Conservation (phyloP, 2,113 vertebrate species). For the Tonatia bakeri region DNA sequence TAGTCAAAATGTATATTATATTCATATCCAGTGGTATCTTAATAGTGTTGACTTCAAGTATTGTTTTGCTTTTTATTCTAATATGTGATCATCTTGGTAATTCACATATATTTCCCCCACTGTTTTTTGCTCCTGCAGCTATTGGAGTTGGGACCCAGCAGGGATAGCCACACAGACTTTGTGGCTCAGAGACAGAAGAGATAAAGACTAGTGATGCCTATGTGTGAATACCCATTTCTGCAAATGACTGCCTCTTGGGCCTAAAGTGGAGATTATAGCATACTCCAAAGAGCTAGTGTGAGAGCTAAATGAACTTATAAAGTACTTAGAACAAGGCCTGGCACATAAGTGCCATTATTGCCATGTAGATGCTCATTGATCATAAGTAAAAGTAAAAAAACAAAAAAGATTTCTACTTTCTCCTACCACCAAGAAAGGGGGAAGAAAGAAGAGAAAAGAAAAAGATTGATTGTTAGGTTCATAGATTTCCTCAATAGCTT, state of each 20-base stretch:
- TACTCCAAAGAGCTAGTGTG: not conserved
- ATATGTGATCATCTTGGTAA: too few relatives aligned
- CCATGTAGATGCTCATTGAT: not conserved
- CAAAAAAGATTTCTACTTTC: not conserved
- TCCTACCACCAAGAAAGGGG: not conserved
- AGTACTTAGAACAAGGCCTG: not conserved
- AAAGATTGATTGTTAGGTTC: not conserved
- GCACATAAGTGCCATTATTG: not conserved
- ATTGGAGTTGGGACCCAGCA: rapidly evolving
- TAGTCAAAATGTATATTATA: not conserved
- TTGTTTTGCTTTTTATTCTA: not conserved
- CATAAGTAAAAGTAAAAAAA: not conserved
- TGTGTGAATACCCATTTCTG: too few relatives aligned
- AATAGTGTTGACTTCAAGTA: not conserved
- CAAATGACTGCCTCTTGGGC: not conserved
- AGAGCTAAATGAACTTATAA: not conserved
- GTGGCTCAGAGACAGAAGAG: not conserved
- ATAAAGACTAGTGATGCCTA: rapidly evolving
- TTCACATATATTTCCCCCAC: not conserved
- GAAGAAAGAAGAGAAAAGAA: not conserved
- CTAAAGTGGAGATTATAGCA: not conserved
- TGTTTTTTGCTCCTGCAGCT: not conserved
- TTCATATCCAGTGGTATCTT: not conserved
- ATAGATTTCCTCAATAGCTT: not conserved
- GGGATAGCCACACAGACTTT: not conserved